Conservation (phyloP, 2,113 vertebrate genomes). For the Chlorodrepanis virens region DNA sequence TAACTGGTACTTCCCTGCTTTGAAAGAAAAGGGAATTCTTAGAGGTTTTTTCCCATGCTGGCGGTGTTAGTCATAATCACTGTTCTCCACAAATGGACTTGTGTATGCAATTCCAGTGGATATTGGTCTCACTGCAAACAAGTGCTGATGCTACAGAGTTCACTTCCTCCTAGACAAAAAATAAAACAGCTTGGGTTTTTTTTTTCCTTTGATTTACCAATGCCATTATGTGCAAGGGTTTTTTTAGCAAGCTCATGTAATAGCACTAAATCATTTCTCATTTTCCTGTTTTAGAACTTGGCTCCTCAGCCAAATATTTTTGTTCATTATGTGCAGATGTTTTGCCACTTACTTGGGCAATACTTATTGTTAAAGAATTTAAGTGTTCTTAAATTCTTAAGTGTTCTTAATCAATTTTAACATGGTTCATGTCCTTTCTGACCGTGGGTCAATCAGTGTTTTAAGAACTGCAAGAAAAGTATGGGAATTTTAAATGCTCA, state of each 20-base stretch:
- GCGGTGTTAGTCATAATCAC: not conserved
- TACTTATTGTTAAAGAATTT: not conserved
- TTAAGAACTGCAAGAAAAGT: not conserved
- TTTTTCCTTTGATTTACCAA: not conserved
- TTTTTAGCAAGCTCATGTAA: not conserved
- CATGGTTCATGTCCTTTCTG: not conserved
- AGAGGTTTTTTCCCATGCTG: conserved; percentile 31
- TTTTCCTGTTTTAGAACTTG: conserved; percentile 35
- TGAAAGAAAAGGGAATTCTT: conserved; percentile 49
- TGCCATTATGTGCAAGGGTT: not conserved
- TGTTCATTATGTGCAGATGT: not conserved
- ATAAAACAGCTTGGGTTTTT: not conserved
- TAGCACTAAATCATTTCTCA: not conserved
- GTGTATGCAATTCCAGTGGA: not conserved
- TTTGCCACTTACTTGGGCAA: not conserved
- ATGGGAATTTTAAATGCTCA: not conserved
- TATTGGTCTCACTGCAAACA: not conserved
- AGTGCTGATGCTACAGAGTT: conserved; percentile 16
- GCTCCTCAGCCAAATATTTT: conserved; percentile 1
- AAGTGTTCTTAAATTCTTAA: not conserved
- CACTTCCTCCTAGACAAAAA: not conserved
- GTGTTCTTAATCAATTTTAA: not conserved
- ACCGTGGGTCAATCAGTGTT: not conserved
- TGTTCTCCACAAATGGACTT: not conserved
- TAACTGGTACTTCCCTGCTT: not conserved